These are phyloP conservation scores for Orgyia antiqua DNA, from an alignment of 2,888 invertebrate species.

Conservation along the genomic window DNA sequence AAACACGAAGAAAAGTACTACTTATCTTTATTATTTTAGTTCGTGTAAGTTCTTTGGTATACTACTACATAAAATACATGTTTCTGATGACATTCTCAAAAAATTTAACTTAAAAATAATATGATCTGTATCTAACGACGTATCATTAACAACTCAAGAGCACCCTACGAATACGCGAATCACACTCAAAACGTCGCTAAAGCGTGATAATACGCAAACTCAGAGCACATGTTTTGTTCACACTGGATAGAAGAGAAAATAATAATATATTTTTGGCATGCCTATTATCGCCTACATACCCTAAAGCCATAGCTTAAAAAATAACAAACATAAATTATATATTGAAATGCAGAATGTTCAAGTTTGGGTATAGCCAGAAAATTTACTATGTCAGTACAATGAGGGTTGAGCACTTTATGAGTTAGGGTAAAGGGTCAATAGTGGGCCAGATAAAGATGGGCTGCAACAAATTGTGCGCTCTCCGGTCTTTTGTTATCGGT, in stretches of 20 bases:
- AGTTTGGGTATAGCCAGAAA: constrained; percentile 17
- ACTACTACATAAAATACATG: no score
- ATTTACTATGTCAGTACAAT: constrained; percentile 24
- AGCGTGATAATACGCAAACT: constrained; percentile 59
- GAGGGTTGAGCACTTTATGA: constrained; percentile 53
- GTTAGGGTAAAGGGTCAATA: constrained; percentile 77
- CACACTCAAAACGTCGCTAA: constrained; percentile 69
- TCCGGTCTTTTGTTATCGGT: constrained; percentile 66
- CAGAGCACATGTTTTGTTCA: constrained; percentile 70
- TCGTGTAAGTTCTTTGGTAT: no score
- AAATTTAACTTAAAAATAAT: no score
- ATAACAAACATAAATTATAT: constrained; percentile 5
- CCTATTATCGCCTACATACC: constrained; percentile 14
- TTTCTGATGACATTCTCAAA: no score
- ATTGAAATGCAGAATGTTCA: constrained; percentile 21
- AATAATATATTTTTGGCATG: constrained; percentile 42
- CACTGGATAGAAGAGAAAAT: constrained; percentile 63
- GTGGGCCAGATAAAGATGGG: constrained; percentile 71
- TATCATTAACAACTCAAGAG: constrained; percentile 52
- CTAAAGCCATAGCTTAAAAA: constrained; percentile 31
- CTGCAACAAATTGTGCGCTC: constrained; percentile 75
- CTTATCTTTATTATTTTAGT: no score
- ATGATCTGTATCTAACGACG: constrained; percentile 47
- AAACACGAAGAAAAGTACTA: no score
- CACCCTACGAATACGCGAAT: constrained; percentile 50